A percentile compares a stretch with the other conserved stretches of the same genome.
phyloP scores from a whole-genome alignment of 2,113 vertebrate genomes.

The Rostratula benghalensis region DNA sequence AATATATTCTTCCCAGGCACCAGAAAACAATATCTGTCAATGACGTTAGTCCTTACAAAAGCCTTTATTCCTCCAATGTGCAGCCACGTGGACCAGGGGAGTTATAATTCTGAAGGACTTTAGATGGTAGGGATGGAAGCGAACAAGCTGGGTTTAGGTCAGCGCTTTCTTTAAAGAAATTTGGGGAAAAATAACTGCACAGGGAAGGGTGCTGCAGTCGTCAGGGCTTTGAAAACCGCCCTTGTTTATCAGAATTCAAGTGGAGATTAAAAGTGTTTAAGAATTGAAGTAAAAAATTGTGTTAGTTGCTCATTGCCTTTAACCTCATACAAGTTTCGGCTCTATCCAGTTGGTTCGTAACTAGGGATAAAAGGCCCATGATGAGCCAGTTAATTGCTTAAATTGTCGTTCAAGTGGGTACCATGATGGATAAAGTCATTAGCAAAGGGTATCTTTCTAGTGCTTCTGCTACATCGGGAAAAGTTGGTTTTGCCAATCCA shows the following conservation, averaged over 20 bases:
- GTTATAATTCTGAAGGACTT: neutral
- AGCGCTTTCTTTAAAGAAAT: neutral
- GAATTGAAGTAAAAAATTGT: neutral
- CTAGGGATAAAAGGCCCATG: neutral
- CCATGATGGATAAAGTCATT: neutral
- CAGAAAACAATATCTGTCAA: conserved; percentile 58
- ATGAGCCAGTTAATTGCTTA: neutral
- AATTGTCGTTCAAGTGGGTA: neutral
- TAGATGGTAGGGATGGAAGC: neutral
- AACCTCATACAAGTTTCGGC: neutral
- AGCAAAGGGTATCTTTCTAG: neutral
- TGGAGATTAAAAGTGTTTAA: neutral
- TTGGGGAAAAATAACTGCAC: neutral
- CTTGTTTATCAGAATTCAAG: neutral
- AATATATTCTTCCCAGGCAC: conserved; percentile 58
- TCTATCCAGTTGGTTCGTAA: neutral
- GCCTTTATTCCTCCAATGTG: neutral
- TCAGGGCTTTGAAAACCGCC: neutral
- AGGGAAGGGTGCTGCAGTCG: neutral
- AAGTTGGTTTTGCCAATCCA: neutral
- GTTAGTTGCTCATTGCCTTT: neutral
- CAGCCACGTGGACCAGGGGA: neutral
- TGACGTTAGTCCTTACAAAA: conserved; percentile 55
- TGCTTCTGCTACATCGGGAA: neutral
- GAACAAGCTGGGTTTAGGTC: neutral